Conservation (phyloP, 2,888 invertebrate genomes). For the Cryptus viduatorius region DNA sequence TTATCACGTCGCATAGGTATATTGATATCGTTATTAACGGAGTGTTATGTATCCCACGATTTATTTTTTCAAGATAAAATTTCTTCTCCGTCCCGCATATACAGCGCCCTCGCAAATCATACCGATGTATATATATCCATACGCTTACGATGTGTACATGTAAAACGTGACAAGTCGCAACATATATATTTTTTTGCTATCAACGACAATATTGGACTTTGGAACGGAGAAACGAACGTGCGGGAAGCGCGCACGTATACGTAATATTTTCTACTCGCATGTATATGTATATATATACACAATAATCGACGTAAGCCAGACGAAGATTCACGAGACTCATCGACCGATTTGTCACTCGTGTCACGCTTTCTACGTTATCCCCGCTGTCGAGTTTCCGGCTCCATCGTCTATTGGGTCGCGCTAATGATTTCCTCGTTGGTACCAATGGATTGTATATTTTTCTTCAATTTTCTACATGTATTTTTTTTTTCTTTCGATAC, state of each 20-base stretch:
- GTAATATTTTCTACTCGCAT: not conserved
- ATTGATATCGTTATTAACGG: not conserved
- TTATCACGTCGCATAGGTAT: not conserved
- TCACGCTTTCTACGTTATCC: conserved; percentile 26
- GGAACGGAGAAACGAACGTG: not conserved
- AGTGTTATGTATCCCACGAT: not conserved
- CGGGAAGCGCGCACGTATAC: not conserved
- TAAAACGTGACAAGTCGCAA: conserved; percentile 11
- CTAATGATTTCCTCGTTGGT: not conserved
- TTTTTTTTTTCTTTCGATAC: not conserved
- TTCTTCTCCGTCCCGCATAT: not conserved
- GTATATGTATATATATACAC: not conserved
- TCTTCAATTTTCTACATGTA: not conserved
- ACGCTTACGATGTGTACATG: not conserved
- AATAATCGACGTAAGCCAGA: not conserved
- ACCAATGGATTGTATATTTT: not conserved
- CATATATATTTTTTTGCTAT: not conserved
- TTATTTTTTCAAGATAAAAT: not conserved
- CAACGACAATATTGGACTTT: conserved; percentile 12
- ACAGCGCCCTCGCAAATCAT: not conserved
- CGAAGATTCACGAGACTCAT: conserved; percentile 35
- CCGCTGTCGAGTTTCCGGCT: not conserved
- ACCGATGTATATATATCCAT: not conserved
- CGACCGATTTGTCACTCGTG: conserved; percentile 27
- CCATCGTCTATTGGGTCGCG: not conserved